Conservation (phyloP, 2,797 vertebrate species). For the Ibycter americanus region DNA sequence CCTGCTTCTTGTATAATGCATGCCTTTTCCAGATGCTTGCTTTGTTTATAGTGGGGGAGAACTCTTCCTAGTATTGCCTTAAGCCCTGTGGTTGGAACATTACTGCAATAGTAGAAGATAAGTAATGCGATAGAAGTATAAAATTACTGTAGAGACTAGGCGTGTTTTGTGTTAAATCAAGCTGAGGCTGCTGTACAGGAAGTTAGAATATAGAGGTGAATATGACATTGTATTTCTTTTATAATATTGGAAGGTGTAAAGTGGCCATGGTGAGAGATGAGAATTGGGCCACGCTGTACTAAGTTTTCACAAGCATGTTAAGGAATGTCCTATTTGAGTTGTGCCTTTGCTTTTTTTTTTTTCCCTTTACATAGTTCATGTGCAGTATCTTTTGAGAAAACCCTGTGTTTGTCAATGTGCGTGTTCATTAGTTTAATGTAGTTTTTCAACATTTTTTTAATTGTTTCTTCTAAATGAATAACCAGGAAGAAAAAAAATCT, state of each 20-base stretch:
- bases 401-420: fast-evolving
- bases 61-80: fast-evolving
- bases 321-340: background rate
- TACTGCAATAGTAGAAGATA: too few relatives aligned
- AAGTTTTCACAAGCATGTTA: background rate
- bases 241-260: background rate
- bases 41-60: background rate
- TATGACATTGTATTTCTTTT: background rate
- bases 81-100: background rate
- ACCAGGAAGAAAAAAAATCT: background rate
- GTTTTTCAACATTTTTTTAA: fast-evolving
- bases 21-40: background rate
- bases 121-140: fast-evolving
- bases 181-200: background rate
- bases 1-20: background rate
- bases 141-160: background rate
- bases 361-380: fast-evolving
- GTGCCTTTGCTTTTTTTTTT: background rate
- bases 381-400: background rate
- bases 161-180: fast-evolving
- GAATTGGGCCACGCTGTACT: background rate
- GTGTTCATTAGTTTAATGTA: background rate
- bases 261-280: background rate
- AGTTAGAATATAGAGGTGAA: background rate
- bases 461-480: background rate